phyloP scores from a whole-genome alignment of 2,888 invertebrate genomes.

The Thysanoteuthis rhombus region DNA sequence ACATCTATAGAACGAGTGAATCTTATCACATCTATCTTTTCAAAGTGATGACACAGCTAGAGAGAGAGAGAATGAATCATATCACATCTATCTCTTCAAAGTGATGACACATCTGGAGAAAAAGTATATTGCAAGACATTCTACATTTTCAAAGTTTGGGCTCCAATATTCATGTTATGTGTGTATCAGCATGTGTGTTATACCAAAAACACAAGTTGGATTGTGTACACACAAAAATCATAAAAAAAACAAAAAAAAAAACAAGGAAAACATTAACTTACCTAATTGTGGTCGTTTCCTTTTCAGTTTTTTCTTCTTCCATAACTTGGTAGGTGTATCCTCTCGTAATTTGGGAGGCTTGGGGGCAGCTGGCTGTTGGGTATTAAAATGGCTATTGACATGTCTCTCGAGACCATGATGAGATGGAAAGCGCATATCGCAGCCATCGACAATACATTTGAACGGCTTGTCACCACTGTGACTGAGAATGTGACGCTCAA shows the following conservation, averaged over 20 bases:
- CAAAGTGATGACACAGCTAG: too few relatives aligned
- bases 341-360: slow-evolving; percentile 75
- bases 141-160: too few relatives aligned
- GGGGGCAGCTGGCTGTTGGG: slow-evolving; percentile 67
- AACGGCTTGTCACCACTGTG: slow-evolving; percentile 94
- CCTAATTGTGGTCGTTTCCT: slow-evolving; percentile 90
- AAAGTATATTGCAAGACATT: too few relatives aligned
- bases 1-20: too few relatives aligned
- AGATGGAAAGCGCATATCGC: slow-evolving; percentile 74
- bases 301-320: slow-evolving; percentile 88
- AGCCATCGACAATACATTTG: slow-evolving; percentile 94
- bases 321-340: slow-evolving; percentile 79
- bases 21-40: too few relatives aligned
- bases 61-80: too few relatives aligned
- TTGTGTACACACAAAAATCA: too few relatives aligned
- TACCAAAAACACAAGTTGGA: too few relatives aligned
- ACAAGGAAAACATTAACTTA: slow-evolving; percentile 68
- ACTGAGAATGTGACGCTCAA: slow-evolving; percentile 89
- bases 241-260: background rate
- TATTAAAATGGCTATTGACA: slow-evolving; percentile 89
- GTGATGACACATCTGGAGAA: too few relatives aligned
- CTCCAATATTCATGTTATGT: too few relatives aligned
- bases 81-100: too few relatives aligned
- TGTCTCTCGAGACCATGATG: slow-evolving; percentile 83
- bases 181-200: too few relatives aligned